These are phyloP conservation scores for Sebastes nivosus DNA, from an alignment of 2,797 vertebrate species.

Conservation along the genomic window DNA sequence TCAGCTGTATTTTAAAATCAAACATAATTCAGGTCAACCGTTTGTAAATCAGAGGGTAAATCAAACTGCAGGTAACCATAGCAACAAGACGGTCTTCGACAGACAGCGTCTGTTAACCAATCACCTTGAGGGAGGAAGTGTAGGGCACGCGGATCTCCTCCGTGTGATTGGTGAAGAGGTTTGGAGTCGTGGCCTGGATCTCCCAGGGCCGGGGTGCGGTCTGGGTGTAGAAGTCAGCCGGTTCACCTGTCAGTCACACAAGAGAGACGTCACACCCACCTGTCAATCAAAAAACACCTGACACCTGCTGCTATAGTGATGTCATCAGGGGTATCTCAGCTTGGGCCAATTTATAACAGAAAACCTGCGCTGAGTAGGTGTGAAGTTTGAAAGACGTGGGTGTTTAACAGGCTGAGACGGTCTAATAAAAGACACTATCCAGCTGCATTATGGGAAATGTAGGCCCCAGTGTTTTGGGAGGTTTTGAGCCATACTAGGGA, in stretches of 20 bases:
- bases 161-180: constrained; percentile 62
- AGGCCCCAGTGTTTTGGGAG: not conserved
- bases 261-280: not conserved
- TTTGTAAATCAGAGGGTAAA: not conserved
- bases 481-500: not conserved
- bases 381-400: not conserved
- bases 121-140: constrained; percentile 80
- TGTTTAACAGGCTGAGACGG: not conserved
- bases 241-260: constrained; percentile 68
- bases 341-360: not conserved
- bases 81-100: not conserved
- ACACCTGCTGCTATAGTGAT: not conserved
- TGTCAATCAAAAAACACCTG: not conserved
- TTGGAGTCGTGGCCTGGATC: constrained; percentile 57
- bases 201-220: constrained; percentile 77
- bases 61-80: not conserved
- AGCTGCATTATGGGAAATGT: not conserved
- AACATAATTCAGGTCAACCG: not conserved
- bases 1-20: not conserved
- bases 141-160: constrained; percentile 75
- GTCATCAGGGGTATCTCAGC: not conserved
- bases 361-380: not conserved
- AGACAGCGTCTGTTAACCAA: not conserved
- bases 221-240: constrained; percentile 75
- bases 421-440: not conserved